phyloP scores from a whole-genome alignment of 1,140 invertebrate genomes.

The Drosophila triauraria region DNA sequence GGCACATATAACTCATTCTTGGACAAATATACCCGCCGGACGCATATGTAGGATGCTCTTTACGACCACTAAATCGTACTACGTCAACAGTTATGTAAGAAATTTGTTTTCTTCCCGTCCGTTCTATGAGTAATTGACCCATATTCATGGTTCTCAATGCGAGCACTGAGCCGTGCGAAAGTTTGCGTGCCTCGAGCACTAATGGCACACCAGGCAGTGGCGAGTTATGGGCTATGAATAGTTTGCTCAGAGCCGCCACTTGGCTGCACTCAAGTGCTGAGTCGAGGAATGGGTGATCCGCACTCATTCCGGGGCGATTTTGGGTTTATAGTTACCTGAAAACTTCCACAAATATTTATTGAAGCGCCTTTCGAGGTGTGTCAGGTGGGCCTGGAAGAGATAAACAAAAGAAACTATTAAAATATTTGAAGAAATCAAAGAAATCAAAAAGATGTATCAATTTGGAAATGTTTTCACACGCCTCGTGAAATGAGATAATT shows the following conservation, averaged over 20 bases:
- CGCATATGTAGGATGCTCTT: constrained; percentile 14
- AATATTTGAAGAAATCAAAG: constrained; percentile 44
- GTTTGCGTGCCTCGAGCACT: constrained; percentile 50
- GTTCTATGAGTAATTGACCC: constrained; percentile 51
- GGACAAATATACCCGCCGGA: neutral
- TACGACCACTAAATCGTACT: constrained; percentile 44
- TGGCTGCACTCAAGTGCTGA: constrained; percentile 14
- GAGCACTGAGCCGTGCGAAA: constrained; percentile 50
- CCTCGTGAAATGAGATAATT: constrained; percentile 51
- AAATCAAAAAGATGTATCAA: constrained; percentile 34
- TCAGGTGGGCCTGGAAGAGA: constrained; percentile 51
- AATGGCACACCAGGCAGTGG: constrained; percentile 19
- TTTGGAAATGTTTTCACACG: constrained; percentile 71
- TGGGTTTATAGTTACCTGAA: constrained; percentile 55
- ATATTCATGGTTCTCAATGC: constrained; percentile 64
- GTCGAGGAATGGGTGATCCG: constrained; percentile 7
- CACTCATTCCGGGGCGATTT: neutral
- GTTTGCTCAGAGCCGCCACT: constrained; percentile 27
- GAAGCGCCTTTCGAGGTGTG: constrained; percentile 32
- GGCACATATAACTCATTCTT: neutral
- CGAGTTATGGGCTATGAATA: constrained; percentile 22
- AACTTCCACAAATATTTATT: constrained; percentile 43
- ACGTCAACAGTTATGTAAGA: constrained; percentile 63
- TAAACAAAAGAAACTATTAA: constrained; percentile 58
- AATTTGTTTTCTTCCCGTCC: constrained; percentile 15